Evolutionary conservation across 1,140 invertebrate species (phyloP), one percentile per base, ranked within the genome.

Genomic region (Phymorhynchus buccinoides): DNA sequence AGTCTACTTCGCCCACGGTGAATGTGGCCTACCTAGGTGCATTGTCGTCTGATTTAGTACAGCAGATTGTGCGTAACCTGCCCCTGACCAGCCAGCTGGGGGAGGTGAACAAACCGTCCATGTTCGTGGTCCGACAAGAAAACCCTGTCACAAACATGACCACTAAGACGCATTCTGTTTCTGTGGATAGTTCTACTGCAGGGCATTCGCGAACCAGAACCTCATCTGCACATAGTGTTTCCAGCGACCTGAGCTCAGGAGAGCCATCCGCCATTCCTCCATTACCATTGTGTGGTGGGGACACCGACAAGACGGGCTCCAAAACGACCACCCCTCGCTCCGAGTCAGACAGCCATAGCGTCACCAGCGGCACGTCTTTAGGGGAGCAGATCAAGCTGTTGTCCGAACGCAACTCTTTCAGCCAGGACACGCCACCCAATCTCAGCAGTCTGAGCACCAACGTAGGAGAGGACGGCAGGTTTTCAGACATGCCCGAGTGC

Each of bases 301-400:
- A 37, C 3, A 44, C 66, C 22, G 52, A 80, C 30, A 30, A 44
- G 41, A 62, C 41, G 18, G 35, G 77, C 44, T 44, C 52, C 7
- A 85, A 78, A 30, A 62, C 52, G 3, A n/a, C 39, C 35, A 85
- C 84, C 35, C 84, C 75, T 18, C 44, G 84, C 27, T 77, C 62
- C 14, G 88, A 87, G 75, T 89, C 86, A 3, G 86, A 89, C 32
- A 82, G 62, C 35, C 83, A 85, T 62, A 89, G 87, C 84, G 66
- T 88, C 6, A 80, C 81, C 32, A 88, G 87, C 78, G 86, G 86
- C 44, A 80, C 56, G 52, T 89, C 88, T 41, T 75, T 88, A 0
- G 87, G 88, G 3, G 86, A 87, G 80, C 86, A 88, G 62, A 88
- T 88, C 30, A 82, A 77, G 22, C 80, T 88, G 81, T 73, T 86